Evolutionary conservation across 2,888 invertebrate species (phyloP), one percentile per base, ranked within the genome.

Genomic region (Drosophila antonietae): DNA sequence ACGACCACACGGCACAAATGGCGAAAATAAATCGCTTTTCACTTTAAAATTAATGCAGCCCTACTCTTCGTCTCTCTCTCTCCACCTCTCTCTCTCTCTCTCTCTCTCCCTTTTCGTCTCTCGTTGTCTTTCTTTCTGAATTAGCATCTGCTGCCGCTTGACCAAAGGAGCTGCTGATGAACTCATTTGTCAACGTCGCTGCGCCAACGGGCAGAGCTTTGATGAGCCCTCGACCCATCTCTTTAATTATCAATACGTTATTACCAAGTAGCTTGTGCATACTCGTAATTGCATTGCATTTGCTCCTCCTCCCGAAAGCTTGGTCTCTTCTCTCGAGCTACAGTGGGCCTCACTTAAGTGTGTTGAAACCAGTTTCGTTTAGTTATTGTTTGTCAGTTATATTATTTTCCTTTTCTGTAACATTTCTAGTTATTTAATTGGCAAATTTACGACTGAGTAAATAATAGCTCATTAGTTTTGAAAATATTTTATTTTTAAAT

Each of bases 11-110:
- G 82, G 70, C 71, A 51, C 81, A 89, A 84, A 89, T 84, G 89
- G 89, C 84, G 87, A 87, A 89, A 85, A 84, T 84, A 87, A 84
- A 84, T 84, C 84, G 89, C 88, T 84, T 89, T 84, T 84, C 84
- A 84, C 84, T 88, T 78, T 76, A 58, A 81, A 77, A 86, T 81
- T 82, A 77, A 80, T 70, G 70, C 73, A 68, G 43, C 67, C 20
- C 46, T 23, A 23, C 35, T 3, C 43, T 53, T 1, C 23, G 14
- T 39, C 33, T n/a, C 8, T 39, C 18, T 28, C 28, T 28, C 28
- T 5, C 47, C 23, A 1, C 3, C 39, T 39, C 18, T 44, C 5
- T 28, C 35, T 9, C 37, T 20, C 47, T 39, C n/a, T 37, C 20
- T n/a, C n/a, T 7, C 5, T 52, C 51, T 51, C 15, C 37, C 4